Evolutionary conservation across 2,797 vertebrate species (phyloP).

Genomic region (Periparus ater): DNA sequence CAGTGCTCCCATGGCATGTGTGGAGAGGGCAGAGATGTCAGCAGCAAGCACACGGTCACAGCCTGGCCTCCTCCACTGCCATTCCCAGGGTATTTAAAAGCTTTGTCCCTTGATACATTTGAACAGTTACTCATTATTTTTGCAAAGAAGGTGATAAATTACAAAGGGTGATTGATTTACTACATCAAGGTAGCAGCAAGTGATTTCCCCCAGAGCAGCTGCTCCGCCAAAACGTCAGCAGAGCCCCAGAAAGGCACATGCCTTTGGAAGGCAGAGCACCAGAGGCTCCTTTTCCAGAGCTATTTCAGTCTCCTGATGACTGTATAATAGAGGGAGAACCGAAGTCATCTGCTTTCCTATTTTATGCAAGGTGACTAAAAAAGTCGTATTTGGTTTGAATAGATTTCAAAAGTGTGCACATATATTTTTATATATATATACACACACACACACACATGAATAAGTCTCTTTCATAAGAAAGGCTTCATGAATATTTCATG

Average conservation of each 20-base stretch:
- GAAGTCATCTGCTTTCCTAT: conserved; percentile 63
- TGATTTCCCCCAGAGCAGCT: conserved; percentile 27
- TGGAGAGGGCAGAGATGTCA: accelerated
- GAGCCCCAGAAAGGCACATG: neutral
- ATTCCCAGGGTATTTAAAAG: neutral
- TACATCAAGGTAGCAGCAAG: neutral
- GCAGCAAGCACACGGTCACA: accelerated
- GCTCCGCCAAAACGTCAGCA: neutral
- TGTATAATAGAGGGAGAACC: conserved; percentile 47
- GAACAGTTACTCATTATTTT: neutral
- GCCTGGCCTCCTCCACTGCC: neutral
- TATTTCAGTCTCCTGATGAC: conserved; percentile 41
- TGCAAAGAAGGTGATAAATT: conserved; percentile 7
- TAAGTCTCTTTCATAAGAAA: conserved; percentile 61
- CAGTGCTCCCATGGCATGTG: accelerated
- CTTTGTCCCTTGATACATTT: neutral
- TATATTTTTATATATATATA: neutral
- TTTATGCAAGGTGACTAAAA: conserved; percentile 52
- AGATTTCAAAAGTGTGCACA: conserved; percentile 58
- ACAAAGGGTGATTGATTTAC: conserved; percentile 6
- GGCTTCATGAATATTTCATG: conserved; percentile 65
- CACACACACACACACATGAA: neutral
- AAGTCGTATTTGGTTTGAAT: conserved; percentile 69
- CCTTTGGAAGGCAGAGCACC: conserved; percentile 27
- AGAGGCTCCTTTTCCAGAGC: conserved; percentile 48